Percentiles rank a stretch among this genome's conserved stretches.
Conservation (phyloP, 1,140 invertebrate genomes). For the Tetramorium parvispinum region DNA sequence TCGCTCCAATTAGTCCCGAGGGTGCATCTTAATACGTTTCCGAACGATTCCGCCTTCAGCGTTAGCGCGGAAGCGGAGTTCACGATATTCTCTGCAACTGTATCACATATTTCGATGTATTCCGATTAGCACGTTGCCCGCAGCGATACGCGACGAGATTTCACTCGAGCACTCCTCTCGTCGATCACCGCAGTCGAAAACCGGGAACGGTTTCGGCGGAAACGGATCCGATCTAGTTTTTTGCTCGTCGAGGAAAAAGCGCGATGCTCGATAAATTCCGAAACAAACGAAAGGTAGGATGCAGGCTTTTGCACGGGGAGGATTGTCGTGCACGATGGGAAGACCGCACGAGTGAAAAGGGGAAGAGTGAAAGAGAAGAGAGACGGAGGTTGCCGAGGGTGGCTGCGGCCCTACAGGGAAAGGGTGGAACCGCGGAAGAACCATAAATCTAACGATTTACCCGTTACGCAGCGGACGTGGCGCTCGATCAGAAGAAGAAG, state of each 20-base stretch:
- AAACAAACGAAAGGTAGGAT: slow-evolving; percentile 53
- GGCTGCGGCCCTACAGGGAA: slow-evolving; percentile 72
- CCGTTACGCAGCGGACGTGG: slow-evolving; percentile 64
- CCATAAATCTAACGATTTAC: slow-evolving; percentile 80
- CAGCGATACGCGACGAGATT: slow-evolving; percentile 17
- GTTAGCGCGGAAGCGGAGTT: no score
- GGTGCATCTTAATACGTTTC: background rate
- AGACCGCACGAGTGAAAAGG: background rate
- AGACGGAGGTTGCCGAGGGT: slow-evolving; percentile 41
- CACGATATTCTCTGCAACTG: slow-evolving; percentile 21
- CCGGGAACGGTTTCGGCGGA: slow-evolving; percentile 26
- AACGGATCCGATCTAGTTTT: slow-evolving; percentile 37
- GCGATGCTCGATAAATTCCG: slow-evolving; percentile 65
- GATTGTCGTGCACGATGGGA: background rate
- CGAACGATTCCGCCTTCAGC: background rate
- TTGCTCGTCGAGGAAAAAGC: slow-evolving; percentile 52
- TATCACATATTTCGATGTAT: slow-evolving; percentile 15
- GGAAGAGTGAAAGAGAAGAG: background rate
- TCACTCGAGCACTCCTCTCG: slow-evolving; percentile 1
- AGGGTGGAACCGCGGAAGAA: slow-evolving; percentile 74
- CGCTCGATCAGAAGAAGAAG: slow-evolving; percentile 59
- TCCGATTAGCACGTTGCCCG: background rate
- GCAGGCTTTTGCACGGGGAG: slow-evolving; percentile 10
- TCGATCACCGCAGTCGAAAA: slow-evolving; percentile 13
- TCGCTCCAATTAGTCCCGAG: slow-evolving; percentile 21